Evolutionary conservation across 1,140 invertebrate genomes (phyloP).

Genomic region (Pseudomyrmex concolor): DNA sequence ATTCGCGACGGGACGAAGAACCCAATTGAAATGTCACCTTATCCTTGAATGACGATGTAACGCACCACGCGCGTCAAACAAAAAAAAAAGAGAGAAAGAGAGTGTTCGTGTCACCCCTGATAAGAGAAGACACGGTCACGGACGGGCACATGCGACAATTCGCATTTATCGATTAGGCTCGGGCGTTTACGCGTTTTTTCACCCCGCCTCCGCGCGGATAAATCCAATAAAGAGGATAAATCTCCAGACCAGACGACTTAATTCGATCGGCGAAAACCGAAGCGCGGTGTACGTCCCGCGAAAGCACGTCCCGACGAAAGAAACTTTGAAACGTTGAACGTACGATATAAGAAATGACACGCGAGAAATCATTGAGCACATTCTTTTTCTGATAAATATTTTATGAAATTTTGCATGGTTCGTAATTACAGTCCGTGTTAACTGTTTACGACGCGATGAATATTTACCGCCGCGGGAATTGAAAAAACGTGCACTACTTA

Average conservation of each 20-base stretch:
- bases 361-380: not conserved
- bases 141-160: slow-evolving; percentile 49
- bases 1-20: not conserved
- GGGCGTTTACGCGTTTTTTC: not conserved
- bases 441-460: slow-evolving; percentile 7
- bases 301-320: not conserved
- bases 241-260: not conserved
- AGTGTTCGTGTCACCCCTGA: not conserved
- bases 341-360: not conserved
- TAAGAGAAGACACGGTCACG: slow-evolving; percentile 31
- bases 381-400: not conserved
- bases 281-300: not conserved
- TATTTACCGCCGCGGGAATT: not conserved
- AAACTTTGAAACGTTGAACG: not conserved
- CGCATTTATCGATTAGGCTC: slow-evolving; percentile 36
- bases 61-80: no score
- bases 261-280: slow-evolving; percentile 11
- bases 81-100: no score
- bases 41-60: slow-evolving; percentile 44
- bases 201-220: not conserved
- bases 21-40: slow-evolving; percentile 29
- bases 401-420: not conserved
- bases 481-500: not conserved
- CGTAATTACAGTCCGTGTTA: not conserved
- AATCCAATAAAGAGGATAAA: slow-evolving; percentile 36